Evolutionary conservation across 2,113 vertebrate genomes (phyloP).

Genomic region (Ceuthmochares aereus): DNA sequence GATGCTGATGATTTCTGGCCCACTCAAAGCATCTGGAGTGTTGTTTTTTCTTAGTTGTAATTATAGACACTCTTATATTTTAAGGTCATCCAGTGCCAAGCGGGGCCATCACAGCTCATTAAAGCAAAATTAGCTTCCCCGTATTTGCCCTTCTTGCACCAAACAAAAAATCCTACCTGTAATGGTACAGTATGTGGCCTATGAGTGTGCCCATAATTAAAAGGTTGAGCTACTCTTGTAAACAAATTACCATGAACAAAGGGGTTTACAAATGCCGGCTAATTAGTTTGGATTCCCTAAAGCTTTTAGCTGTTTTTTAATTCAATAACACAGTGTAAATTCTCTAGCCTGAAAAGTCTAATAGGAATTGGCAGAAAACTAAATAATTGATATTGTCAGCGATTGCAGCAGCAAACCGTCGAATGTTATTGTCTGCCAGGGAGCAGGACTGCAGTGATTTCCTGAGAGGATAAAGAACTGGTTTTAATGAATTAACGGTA

Average conservation of each 20-base stretch:
- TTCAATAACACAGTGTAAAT: conserved; percentile 82
- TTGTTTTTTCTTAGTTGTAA: conserved; percentile 24
- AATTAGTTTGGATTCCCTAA: conserved; percentile 84
- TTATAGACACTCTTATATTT: conserved; percentile 54
- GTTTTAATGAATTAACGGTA: conserved; percentile 82
- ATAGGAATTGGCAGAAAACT: conserved; percentile 85
- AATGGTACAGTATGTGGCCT: conserved; percentile 64
- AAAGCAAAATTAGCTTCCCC: conserved; percentile 55
- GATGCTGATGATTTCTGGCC: conserved; percentile 2
- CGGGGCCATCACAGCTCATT: conserved; percentile 43
- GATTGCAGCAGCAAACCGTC: conserved; percentile 65
- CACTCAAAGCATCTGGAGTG: not conserved
- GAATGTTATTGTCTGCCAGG: conserved; percentile 73
- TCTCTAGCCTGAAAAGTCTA: conserved; percentile 80
- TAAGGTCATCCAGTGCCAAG: conserved; percentile 36
- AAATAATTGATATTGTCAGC: conserved; percentile 82
- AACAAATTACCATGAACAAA: conserved; percentile 89
- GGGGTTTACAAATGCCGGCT: conserved; percentile 81
- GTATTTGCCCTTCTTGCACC: conserved; percentile 34
- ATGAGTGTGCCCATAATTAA: conserved; percentile 81
- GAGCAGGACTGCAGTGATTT: conserved; percentile 73
- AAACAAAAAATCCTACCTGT: not conserved
- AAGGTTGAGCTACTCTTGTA: conserved; percentile 85
- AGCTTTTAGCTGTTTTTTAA: conserved; percentile 83
- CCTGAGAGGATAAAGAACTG: conserved; percentile 79